Conservation (phyloP, 2,888 invertebrate species). For the Drosophila bunnanda region DNA sequence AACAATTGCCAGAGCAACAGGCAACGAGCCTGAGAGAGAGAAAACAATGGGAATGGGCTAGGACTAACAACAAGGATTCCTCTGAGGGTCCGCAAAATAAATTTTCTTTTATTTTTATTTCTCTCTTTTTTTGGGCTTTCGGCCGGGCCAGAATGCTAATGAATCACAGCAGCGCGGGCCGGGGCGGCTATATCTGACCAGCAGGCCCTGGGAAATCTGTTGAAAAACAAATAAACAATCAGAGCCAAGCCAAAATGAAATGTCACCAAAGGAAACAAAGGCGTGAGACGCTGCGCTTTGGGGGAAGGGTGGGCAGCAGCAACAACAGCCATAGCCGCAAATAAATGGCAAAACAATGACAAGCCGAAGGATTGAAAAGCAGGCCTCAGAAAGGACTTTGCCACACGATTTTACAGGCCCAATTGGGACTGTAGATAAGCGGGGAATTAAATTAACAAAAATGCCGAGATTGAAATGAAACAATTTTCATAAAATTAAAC, state of each 20-base stretch:
- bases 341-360: conserved; percentile 17
- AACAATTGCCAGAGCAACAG: conserved; percentile 33
- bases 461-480: no score
- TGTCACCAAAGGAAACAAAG: conserved; percentile 29
- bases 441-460: background rate
- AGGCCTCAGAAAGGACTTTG: conserved; percentile 1
- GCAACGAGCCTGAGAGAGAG: background rate
- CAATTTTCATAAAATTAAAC: no score
- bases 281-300: background rate
- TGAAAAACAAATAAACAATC: conserved; percentile 76
- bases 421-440: background rate
- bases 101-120: conserved; percentile 12
- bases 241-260: conserved; percentile 37
- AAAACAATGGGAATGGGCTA: background rate
- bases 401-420: background rate
- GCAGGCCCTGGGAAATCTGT: conserved; percentile 57
- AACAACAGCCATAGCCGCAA: conserved; percentile 11
- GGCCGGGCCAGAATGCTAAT: conserved; percentile 75
- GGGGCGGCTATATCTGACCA: conserved; percentile 20
- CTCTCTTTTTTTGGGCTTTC: conserved; percentile 42
- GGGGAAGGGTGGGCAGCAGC: conserved; percentile 4
- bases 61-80: conserved; percentile 32
- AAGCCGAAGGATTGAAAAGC: background rate
- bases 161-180: conserved; percentile 47
- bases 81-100: conserved; percentile 30